Conservation (phyloP, 2,888 invertebrate species). For the Agrilus mali region DNA sequence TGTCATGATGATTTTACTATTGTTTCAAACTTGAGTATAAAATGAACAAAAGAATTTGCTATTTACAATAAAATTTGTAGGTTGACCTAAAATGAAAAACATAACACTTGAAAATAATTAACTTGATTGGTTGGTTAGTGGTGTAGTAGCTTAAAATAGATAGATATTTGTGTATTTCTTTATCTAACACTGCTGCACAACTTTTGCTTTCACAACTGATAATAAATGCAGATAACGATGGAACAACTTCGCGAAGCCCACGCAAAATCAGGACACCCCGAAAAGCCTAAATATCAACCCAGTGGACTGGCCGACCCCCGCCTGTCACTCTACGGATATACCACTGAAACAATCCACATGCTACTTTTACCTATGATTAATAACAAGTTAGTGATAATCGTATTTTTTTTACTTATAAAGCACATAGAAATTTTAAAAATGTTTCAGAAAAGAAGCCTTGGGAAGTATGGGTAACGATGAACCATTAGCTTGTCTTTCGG, state of each 20-base stretch:
- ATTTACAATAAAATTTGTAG: too few relatives aligned
- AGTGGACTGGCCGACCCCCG: constrained; percentile 65
- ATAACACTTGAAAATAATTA: too few relatives aligned
- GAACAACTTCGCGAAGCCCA: constrained; percentile 63
- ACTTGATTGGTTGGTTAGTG: too few relatives aligned
- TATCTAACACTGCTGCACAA: neutral
- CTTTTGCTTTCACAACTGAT: neutral
- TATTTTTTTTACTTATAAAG: neutral
- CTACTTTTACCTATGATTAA: constrained; percentile 92
- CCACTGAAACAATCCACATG: constrained; percentile 89
- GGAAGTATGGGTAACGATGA: constrained; percentile 99
- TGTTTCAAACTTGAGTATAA: too few relatives aligned
- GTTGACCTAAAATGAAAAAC: too few relatives aligned
- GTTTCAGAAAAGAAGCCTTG: constrained; percentile 83
- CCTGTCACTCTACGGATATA: constrained; percentile 84
- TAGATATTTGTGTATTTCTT: neutral
- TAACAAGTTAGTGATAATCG: constrained; percentile 37
- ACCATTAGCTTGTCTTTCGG: constrained; percentile 91
- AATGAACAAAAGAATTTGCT: too few relatives aligned
- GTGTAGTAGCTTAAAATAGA: too few relatives aligned
- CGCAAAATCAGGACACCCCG: constrained; percentile 25
- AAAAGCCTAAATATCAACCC: constrained; percentile 33
- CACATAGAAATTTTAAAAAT: neutral
- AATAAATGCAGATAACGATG: constrained; percentile 55
- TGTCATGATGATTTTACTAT: too few relatives aligned